These are phyloP conservation scores for Diarsia rubi DNA, from an alignment of 2,888 invertebrate species.

Conservation along the genomic window DNA sequence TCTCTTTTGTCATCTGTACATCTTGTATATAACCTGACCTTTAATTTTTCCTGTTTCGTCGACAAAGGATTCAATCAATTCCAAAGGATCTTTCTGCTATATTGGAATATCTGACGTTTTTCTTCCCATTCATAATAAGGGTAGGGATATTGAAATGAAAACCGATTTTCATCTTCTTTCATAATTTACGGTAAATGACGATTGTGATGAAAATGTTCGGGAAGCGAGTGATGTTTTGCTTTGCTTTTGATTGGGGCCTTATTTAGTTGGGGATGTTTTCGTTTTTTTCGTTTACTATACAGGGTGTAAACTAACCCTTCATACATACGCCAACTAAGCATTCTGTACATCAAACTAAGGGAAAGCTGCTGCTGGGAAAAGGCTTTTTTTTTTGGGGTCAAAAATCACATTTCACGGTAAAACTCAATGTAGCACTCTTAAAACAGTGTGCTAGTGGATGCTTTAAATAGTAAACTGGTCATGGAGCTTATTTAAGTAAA, in stretches of 20 bases:
- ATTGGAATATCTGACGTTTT: slow-evolving; percentile 46
- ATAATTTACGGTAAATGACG: slow-evolving; percentile 74
- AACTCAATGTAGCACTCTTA: too few relatives aligned
- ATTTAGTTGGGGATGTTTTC: slow-evolving; percentile 20
- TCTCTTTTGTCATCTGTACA: slow-evolving; percentile 14
- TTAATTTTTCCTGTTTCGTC: slow-evolving; percentile 27
- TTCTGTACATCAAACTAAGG: too few relatives aligned
- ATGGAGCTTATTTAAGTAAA: too few relatives aligned
- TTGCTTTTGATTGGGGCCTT: slow-evolving; percentile 20
- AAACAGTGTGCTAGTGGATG: too few relatives aligned
- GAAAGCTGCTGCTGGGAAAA: too few relatives aligned
- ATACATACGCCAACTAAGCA: too few relatives aligned
- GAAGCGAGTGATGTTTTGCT: slow-evolving; percentile 8
- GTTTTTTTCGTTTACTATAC: neutral
- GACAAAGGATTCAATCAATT: slow-evolving; percentile 50
- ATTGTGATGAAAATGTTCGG: slow-evolving; percentile 64
- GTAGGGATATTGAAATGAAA: slow-evolving; percentile 69
- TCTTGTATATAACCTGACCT: slow-evolving; percentile 13
- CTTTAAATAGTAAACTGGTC: too few relatives aligned
- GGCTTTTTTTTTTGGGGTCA: too few relatives aligned
- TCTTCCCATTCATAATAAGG: slow-evolving; percentile 41
- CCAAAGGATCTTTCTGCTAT: slow-evolving; percentile 31
- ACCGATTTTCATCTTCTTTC: slow-evolving; percentile 66
- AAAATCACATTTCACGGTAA: too few relatives aligned
- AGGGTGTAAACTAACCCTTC: too few relatives aligned